phyloP scores from a whole-genome alignment of 2,888 invertebrate genomes.

The Sisyra nigra region DNA sequence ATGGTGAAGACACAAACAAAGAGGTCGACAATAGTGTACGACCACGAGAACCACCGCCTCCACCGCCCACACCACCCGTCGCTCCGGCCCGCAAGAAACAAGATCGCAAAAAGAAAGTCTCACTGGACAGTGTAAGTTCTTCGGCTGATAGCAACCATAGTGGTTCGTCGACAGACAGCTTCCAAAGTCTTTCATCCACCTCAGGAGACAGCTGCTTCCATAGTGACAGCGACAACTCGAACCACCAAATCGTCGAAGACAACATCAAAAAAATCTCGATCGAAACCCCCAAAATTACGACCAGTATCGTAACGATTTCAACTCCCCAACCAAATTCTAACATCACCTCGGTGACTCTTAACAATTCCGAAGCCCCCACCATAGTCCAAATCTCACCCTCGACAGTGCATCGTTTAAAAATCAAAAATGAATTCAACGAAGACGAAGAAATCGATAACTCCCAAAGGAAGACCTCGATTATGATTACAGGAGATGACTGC shows the following conservation, averaged over 20 bases:
- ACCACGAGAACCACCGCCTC: constrained; percentile 33
- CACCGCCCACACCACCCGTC: constrained; percentile 23
- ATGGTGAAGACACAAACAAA: neutral
- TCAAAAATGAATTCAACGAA: constrained; percentile 29
- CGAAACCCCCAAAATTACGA: neutral
- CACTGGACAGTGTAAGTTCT: constrained; percentile 1
- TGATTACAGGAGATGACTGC: constrained; percentile 57
- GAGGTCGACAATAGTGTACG: constrained; percentile 14
- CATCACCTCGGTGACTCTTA: constrained; percentile 6
- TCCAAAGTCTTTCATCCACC: neutral
- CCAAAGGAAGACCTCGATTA: constrained; percentile 45
- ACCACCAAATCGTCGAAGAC: neutral
- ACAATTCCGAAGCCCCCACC: constrained; percentile 17
- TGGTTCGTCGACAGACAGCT: neutral
- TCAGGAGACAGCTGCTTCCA: neutral
- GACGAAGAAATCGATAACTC: constrained; percentile 19
- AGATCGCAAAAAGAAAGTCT: constrained; percentile 1
- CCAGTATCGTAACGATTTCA: neutral
- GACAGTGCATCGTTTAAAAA: constrained; percentile 35
- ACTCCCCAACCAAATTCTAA: neutral
- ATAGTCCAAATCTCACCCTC: constrained; percentile 30
- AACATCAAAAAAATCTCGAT: neutral
- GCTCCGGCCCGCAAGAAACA: constrained; percentile 10
- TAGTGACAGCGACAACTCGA: neutral
- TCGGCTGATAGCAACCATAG: constrained; percentile 1